A percentile compares a stretch with the other conserved stretches of the same genome.
These are phyloP conservation scores for Lepus europaeus DNA, from an alignment of 2,113 vertebrate species.

Conservation along the genomic window DNA sequence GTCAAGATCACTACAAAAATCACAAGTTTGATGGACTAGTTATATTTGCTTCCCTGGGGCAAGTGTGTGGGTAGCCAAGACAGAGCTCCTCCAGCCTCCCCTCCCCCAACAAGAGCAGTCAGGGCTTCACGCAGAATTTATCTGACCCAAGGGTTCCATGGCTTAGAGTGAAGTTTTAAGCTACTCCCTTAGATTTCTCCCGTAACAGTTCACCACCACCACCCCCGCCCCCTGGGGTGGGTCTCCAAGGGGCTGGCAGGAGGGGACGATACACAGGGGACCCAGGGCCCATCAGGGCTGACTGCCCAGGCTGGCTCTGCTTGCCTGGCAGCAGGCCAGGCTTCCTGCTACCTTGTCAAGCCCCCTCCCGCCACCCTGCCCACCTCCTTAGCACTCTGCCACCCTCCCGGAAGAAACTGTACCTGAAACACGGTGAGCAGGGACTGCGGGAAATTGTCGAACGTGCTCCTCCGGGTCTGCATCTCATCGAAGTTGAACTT, in stretches of 20 bases:
- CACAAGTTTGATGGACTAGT: background rate
- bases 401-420: slow-evolving; percentile 23
- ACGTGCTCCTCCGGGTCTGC: slow-evolving; percentile 96
- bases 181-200: background rate
- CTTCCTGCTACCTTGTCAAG: background rate
- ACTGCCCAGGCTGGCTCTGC: slow-evolving; percentile 33
- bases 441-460: slow-evolving; percentile 99
- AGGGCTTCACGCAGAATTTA: background rate
- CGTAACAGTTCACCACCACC: background rate
- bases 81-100: background rate
- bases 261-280: background rate
- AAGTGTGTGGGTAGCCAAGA: background rate
- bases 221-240: background rate
- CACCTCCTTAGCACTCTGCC: background rate
- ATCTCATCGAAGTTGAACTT: slow-evolving; percentile 99
- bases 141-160: background rate
- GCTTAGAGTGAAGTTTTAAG: slow-evolving; percentile 6
- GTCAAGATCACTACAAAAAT: background rate
- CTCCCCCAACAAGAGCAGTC: background rate
- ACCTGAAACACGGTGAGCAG: slow-evolving; percentile 99
- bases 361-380: background rate
- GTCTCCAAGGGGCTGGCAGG: background rate
- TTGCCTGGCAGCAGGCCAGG: background rate
- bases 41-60: background rate
- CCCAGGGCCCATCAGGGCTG: background rate